Evolutionary conservation across 2,888 invertebrate genomes (phyloP).

Genomic region (Oxyteleia sp.): DNA sequence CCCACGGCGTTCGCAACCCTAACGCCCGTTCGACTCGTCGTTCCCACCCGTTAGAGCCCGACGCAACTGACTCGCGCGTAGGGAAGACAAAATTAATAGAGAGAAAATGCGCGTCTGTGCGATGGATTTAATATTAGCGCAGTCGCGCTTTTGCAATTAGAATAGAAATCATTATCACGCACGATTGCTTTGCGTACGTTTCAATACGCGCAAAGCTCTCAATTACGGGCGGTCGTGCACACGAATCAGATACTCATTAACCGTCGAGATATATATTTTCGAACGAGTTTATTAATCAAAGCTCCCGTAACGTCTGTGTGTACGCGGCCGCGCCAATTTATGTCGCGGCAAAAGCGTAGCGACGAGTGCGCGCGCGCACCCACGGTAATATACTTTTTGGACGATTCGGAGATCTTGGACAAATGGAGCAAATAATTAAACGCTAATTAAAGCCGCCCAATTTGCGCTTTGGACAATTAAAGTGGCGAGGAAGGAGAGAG

Average conservation of each 20-base stretch:
- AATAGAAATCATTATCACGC: slow-evolving; percentile 63
- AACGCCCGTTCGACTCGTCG: not conserved
- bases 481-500: slow-evolving; percentile 75
- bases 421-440: slow-evolving; percentile 85
- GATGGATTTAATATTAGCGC: slow-evolving; percentile 42
- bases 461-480: slow-evolving; percentile 83
- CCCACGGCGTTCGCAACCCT: slow-evolving; percentile 22
- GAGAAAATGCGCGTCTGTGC: slow-evolving; percentile 29
- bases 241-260: slow-evolving; percentile 57
- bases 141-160: slow-evolving; percentile 52
- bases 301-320: slow-evolving; percentile 36
- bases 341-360: slow-evolving; percentile 9
- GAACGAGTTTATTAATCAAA: slow-evolving; percentile 62
- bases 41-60: slow-evolving; percentile 28
- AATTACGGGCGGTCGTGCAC: slow-evolving; percentile 41
- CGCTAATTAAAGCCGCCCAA: slow-evolving; percentile 87
- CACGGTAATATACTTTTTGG: slow-evolving; percentile 38
- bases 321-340: slow-evolving; percentile 38
- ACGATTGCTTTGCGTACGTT: slow-evolving; percentile 60
- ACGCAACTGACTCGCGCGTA: slow-evolving; percentile 18
- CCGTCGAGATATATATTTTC: slow-evolving; percentile 51
- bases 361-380: slow-evolving; percentile 9
- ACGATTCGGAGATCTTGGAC: slow-evolving; percentile 66
- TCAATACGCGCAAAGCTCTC: slow-evolving; percentile 46
- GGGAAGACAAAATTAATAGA: slow-evolving; percentile 35